phyloP scores from a whole-genome alignment of 2,888 invertebrate species.

The Thalpophila matura region DNA sequence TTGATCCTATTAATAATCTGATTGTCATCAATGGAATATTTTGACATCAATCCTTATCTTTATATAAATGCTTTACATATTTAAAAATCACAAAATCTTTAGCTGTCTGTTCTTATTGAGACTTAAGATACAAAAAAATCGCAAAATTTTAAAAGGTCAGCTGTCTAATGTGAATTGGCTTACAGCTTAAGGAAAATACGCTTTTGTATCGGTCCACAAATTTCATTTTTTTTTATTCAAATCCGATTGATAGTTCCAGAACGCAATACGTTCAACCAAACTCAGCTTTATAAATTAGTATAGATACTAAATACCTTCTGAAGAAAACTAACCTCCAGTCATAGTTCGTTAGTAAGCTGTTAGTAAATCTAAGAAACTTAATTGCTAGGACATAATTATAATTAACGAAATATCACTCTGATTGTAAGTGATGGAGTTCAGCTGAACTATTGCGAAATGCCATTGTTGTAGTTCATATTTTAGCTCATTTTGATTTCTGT shows the following conservation, averaged over 20 bases:
- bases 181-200: too few relatives aligned
- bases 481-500: too few relatives aligned
- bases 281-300: too few relatives aligned
- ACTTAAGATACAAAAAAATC: background rate
- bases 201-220: too few relatives aligned
- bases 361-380: slow-evolving; percentile 6
- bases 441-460: background rate
- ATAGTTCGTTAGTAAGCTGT: slow-evolving; percentile 18
- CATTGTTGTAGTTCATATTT: too few relatives aligned
- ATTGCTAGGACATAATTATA: slow-evolving; percentile 7
- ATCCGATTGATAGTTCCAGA: too few relatives aligned
- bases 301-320: background rate
- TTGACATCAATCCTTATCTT: slow-evolving; percentile 21
- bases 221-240: too few relatives aligned
- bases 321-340: background rate
- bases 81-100: background rate
- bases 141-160: background rate
- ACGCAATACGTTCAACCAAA: too few relatives aligned
- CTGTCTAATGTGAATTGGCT: too few relatives aligned
- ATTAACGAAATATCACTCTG: slow-evolving; percentile 4
- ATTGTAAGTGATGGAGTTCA: slow-evolving; percentile 26
- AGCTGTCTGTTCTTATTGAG: background rate
- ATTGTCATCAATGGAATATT: slow-evolving; percentile 16
- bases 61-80: slow-evolving; percentile 5
- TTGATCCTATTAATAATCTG: slow-evolving; percentile 15